Base-by-base conservation (phyloP, 2,113 vertebrate species). In the Syngnathus floridae region DNA sequence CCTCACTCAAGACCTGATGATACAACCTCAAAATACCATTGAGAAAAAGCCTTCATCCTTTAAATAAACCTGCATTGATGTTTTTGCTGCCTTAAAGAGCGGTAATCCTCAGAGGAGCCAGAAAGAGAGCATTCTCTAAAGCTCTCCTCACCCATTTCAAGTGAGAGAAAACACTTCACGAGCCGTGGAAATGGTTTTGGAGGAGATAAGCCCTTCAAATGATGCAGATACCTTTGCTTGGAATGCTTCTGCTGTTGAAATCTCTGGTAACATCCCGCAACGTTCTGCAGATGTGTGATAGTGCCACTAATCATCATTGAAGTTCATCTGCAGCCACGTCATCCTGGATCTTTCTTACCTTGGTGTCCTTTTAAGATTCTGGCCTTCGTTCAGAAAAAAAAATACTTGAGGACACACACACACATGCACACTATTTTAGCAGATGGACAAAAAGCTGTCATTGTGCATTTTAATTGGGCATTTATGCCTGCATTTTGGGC, bases 381-480 rank as follows among this genome's bases (percentile, higher is more conserved):
- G 80, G 80, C 60, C 22, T 65, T 84, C 71, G 76, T 73, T 77
- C 72, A 62, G n/a, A 65, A 65, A 69, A n/a, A 67, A 51, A 73
- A 77, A 64, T n/a, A n/a, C n/a, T n/a, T n/a, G 62, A 9, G 26
- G 62, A 58, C 64, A 73, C 59, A 35, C 69, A 74, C 78, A 61
- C 65, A 73, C 51, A 78, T 71, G 76, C 71, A 64, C 69, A 71
- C 59, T 64, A 78, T 84, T 93, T 46, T 90, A 93, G 93, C 97
- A 98, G 97, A 97, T 97, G 95, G 95, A 93, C 91, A 89, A 89
- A 92, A 92, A 93, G 93, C 93, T 96, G 94, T 96, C 94, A 93
- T 92, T 93, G 92, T 93, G 87, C 89, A 91, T 92, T 96, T 94
- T 95, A 92, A 94, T 94, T 95, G 92, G 92, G 91, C 93, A 92